Evolutionary conservation across 2,888 invertebrate species (phyloP), one percentile per base, ranked within the genome.

Genomic region (Drosophila melanocephala): DNA sequence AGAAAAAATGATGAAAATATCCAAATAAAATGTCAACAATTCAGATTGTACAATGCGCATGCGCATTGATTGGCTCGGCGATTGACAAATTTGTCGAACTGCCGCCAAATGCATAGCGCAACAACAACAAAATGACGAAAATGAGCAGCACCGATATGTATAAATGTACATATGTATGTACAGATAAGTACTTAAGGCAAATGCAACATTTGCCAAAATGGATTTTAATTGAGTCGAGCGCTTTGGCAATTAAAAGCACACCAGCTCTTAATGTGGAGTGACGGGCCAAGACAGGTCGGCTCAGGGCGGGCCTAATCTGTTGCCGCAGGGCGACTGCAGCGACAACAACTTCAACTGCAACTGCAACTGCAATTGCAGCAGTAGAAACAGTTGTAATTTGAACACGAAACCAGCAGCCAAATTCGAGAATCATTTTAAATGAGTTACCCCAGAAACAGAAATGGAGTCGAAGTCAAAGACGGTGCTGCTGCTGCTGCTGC

Each of bases 41-140:
- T 87, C 75, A 63, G 75, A 73, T 84, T 84, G 84, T 72, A 86
- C 77, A 88, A 84, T 87, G 61, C 72, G 65, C 82, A 75, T 74
- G 66, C 52, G 74, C 83, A 76, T 75, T 75, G 84, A 86, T 75
- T 84, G 89, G 69, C 59, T 32, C 26, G 66, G 26, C 64, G 64
- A 53, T 75, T 85, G 86, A 84, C 88, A 83, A 88, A 84, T 84
- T 85, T 84, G 87, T 87, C 71, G 56, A 81, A 66, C 73, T 75
- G 69, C 72, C 81, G 89, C 81, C 73, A 79, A 77, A 70, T 68
- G 65, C 68, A 57, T 72, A 35, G 12, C 26, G 56, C 70, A 56
- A 58, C 35, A 53, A 39, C 56, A 65, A 33, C 16, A 51, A 32
- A 32, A 12, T 12, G 22, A 7, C 30, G 3, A 37, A 58, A 58